phyloP scores from a whole-genome alignment of 2,888 invertebrate species.

The Ecliptopera silaceata region DNA sequence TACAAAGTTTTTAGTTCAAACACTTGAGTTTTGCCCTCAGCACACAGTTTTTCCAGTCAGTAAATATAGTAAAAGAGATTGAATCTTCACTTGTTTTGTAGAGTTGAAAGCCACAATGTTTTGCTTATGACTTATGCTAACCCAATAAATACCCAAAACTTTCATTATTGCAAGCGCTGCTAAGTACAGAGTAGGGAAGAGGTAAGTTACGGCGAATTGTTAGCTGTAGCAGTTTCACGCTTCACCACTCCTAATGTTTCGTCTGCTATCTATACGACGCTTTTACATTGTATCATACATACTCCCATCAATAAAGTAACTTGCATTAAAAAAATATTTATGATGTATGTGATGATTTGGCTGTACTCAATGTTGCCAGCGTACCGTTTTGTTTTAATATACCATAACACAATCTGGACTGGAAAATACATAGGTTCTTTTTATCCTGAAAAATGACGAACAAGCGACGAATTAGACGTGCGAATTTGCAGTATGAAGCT shows the following conservation, averaged over 20 bases:
- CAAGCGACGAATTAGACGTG: too few relatives aligned
- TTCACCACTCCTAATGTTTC: slow-evolving; percentile 13
- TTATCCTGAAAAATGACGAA: too few relatives aligned
- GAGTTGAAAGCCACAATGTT: slow-evolving; percentile 13
- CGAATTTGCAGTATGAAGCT: too few relatives aligned
- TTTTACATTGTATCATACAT: slow-evolving; percentile 3
- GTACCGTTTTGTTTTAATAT: too few relatives aligned
- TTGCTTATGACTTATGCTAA: slow-evolving; percentile 26
- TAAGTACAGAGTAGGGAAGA: slow-evolving; percentile 72
- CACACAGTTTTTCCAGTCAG: background rate
- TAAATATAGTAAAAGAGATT: background rate
- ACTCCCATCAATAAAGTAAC: background rate
- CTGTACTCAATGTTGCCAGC: too few relatives aligned
- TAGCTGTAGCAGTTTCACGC: slow-evolving; percentile 43
- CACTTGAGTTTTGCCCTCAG: background rate
- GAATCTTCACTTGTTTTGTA: slow-evolving; percentile 15
- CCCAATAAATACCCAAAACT: slow-evolving; percentile 33
- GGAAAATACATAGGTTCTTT: too few relatives aligned
- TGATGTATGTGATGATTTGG: too few relatives aligned
- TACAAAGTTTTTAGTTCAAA: background rate
- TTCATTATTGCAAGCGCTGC: slow-evolving; percentile 68
- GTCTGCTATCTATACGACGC: slow-evolving; percentile 9
- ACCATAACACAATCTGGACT: too few relatives aligned
- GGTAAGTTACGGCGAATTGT: slow-evolving; percentile 58
- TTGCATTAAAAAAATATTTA: too few relatives aligned